Base-by-base conservation (phyloP, 2,888 invertebrate species). In the Aphelenchoides bicaudatus region DNA sequence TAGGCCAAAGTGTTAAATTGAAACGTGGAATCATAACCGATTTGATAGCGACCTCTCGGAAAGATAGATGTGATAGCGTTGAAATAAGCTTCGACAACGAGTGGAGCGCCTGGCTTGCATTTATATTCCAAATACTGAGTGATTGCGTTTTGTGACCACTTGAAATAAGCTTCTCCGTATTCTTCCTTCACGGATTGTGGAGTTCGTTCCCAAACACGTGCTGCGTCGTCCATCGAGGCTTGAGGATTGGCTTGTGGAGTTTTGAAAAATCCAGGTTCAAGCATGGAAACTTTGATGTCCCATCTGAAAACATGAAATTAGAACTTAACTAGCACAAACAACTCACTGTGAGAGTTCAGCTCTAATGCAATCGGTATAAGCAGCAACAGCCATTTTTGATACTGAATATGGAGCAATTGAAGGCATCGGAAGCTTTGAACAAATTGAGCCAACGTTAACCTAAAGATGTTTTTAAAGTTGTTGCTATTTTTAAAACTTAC, bases 381-480 rank as follows among this genome's bases (percentile, higher is more conserved):
- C 75, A 28, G 63, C 65, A 21, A 73, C 69, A 16, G 70, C 75
- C 47, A 63, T 63, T 47, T 75, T 75, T 21, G 72, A 55, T 8
- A 67, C 66, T 1, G 68, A 67, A 49, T 75, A 75, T 3, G 74
- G 73, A 1, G 71, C 73, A 25, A 70, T 56, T 10, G 63, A 64
- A 3, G 67, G 66, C 21, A 68, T 79, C 2, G 79, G 70, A 13
- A 80, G 49, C 62, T 63, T 46, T 16, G 38, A 37, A 16, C 37
- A 34, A 4, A 79, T 79, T 60, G 79, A 79, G 3, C 80, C 78
- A 1, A 80, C 75, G 56, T 79, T 81, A 3, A n/a, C n/a, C n/a
- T n/a, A n/a, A n/a, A n/a, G n/a, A n/a, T n/a, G n/a, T n/a, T n/a
- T n/a, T 68, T 72, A 30, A 46, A 65, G 16, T 23, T 2, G 21